Conservation (phyloP, 2,888 invertebrate genomes). For the Aradus depressus region DNA sequence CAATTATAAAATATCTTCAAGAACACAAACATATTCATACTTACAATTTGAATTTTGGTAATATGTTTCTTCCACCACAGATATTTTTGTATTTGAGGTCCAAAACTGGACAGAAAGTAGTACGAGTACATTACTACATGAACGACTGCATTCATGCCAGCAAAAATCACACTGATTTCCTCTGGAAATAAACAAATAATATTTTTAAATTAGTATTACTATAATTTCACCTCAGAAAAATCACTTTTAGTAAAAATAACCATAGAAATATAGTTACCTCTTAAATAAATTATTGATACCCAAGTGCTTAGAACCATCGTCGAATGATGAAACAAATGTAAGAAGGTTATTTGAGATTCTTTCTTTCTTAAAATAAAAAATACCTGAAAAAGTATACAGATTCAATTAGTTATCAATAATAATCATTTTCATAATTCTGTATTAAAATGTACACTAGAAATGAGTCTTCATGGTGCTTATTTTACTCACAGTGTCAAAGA, state of each 20-base stretch:
- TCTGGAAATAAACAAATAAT: conserved; percentile 17
- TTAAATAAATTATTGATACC: conserved; percentile 21
- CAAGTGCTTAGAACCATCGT: conserved; percentile 24
- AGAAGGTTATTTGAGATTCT: conserved; percentile 21
- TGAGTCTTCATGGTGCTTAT: neutral
- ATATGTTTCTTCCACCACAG: conserved; percentile 93
- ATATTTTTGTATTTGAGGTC: conserved; percentile 77
- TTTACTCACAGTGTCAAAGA: conserved; percentile 22
- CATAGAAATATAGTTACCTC: conserved; percentile 14
- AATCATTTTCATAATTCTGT: neutral
- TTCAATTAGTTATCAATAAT: neutral
- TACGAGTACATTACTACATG: conserved; percentile 89
- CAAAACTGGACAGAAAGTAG: conserved; percentile 77
- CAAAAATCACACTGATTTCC: conserved; percentile 23
- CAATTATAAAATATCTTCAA: too few relatives aligned
- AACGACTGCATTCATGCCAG: conserved; percentile 66
- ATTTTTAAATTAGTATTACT: neutral
- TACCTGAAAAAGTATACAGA: conserved; percentile 12
- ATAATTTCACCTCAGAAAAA: neutral
- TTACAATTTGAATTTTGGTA: conserved; percentile 74
- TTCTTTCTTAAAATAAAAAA: conserved; percentile 25
- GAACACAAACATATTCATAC: conserved; percentile 29
- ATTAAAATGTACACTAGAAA: neutral
- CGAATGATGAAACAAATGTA: conserved; percentile 24
- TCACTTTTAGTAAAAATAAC: neutral